Evolutionary conservation across 1,140 invertebrate genomes (phyloP), one percentile per base, ranked within the genome.

Genomic region (Meloidogyne floridensis): DNA sequence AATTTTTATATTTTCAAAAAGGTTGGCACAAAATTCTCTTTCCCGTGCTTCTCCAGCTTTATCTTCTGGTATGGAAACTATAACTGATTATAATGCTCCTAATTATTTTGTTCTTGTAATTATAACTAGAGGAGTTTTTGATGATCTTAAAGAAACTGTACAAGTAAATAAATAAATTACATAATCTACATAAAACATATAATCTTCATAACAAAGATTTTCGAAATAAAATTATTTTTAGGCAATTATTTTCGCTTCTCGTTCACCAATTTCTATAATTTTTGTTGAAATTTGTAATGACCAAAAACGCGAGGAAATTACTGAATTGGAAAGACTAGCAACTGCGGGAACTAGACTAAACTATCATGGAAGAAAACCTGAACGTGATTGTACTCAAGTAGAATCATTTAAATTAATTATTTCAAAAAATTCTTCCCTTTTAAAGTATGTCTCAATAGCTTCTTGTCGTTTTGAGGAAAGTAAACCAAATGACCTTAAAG

Each of bases 81-180:
- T 86, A 87, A 43, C 85, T 85, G 80, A 88, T 80, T 77, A 77
- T 87, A 74, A 53, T 43, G 42, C 18, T 47, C 82, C 82, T 15
- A 78, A 72, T 59, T 86, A 87, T 80, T 89, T 81, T 77, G 82
- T 87, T 18, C 81, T 87, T 13, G 77, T 87, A 13, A 74, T 87
- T 11, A 84, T 87, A 42, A 87, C 87, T n/a, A 73, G 86, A 75
- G 87, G 87, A 53, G 65, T 81, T 42, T 89, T 87, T 75, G 88
- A 89, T 72, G 87, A 87, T 72, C 65, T 87, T 9, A 87, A 87
- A 59, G 87, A 87, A 77, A 89, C 88, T 6, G 78, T 87, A 10
- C 81, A 74, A n/a, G 72, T 74, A 47, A 54, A 47, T 6, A 3
- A 42, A 72, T 47, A 6, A 47, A 47, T 71, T 71, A 18, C 2